These are phyloP conservation scores for Halichondria panicea DNA, from an alignment of 37 sponge, comb jelly and placozoan species.

Conservation along the genomic window DNA sequence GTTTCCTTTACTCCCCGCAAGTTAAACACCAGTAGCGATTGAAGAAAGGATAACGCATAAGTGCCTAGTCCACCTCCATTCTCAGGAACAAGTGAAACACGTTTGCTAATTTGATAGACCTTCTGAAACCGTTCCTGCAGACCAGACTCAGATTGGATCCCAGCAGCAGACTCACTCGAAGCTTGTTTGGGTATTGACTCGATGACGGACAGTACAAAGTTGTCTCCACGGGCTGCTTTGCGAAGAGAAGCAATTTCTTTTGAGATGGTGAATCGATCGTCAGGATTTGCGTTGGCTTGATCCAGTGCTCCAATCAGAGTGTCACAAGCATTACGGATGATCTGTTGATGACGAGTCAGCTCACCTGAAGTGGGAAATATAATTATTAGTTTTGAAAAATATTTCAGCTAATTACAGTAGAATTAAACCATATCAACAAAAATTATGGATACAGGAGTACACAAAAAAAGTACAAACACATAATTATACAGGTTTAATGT, in stretches of 20 bases:
- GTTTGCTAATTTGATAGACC: slow-evolving; percentile 50
- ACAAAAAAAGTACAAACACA: not conserved
- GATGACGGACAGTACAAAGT: slow-evolving; percentile 51
- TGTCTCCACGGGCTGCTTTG: slow-evolving; percentile 44
- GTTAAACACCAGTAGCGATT: slow-evolving; percentile 52
- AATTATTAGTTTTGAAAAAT: no score
- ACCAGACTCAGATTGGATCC: slow-evolving; percentile 58
- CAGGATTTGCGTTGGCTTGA: slow-evolving; percentile 21
- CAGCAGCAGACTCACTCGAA: slow-evolving; percentile 17
- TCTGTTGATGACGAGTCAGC: slow-evolving; percentile 45
- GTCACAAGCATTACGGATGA: slow-evolving; percentile 63
- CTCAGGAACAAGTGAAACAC: slow-evolving; percentile 81
- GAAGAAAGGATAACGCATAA: slow-evolving; percentile 60
- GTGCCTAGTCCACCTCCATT: slow-evolving; percentile 64
- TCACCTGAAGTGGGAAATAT: no score
- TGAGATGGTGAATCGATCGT: slow-evolving; percentile 11
- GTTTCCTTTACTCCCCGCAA: not conserved
- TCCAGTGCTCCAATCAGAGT: slow-evolving; percentile 44
- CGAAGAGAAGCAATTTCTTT: slow-evolving; percentile 42
- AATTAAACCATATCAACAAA: not conserved
- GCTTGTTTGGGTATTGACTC: slow-evolving; percentile 58
- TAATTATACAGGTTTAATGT: not conserved
- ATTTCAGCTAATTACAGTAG: not conserved
- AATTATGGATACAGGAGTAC: not conserved
- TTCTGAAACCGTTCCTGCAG: slow-evolving; percentile 60